A percentile compares a stretch with the other conserved stretches of the same genome.
Evolutionary conservation across 2,113 vertebrate species (phyloP).

Genomic region (Ophiodon elongatus): DNA sequence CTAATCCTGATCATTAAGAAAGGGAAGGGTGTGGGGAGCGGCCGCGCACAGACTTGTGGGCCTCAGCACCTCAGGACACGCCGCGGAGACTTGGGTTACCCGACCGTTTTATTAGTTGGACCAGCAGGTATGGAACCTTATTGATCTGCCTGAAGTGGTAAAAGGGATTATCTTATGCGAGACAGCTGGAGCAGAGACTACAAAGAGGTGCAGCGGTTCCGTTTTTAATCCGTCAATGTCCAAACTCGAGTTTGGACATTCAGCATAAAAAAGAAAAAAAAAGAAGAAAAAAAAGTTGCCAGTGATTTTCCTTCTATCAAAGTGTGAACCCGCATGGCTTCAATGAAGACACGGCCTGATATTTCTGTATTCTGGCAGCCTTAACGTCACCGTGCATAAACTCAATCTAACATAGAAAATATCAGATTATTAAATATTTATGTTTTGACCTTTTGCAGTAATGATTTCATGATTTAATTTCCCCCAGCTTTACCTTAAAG

Average conservation of each 20-base stretch:
- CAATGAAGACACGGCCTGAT: constrained; percentile 55
- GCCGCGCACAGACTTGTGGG: constrained; percentile 59
- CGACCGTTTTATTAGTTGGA: constrained; percentile 72
- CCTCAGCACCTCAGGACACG: constrained; percentile 72
- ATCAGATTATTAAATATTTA: constrained; percentile 85
- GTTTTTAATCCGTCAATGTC: constrained; percentile 40
- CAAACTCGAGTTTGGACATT: constrained; percentile 43
- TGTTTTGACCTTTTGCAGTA: constrained; percentile 79
- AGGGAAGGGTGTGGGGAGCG: constrained; percentile 75
- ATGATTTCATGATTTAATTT: constrained; percentile 83
- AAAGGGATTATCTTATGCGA: constrained; percentile 73
- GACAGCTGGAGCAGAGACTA: constrained; percentile 64
- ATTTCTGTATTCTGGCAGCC: constrained; percentile 39
- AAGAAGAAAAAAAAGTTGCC: background rate
- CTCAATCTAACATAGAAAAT: constrained; percentile 74
- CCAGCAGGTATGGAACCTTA: constrained; percentile 72
- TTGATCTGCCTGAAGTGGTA: constrained; percentile 77
- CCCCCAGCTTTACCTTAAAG: constrained; percentile 76
- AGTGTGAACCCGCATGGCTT: constrained; percentile 19
- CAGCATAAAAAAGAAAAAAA: constrained; percentile 30
- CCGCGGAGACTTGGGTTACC: constrained; percentile 74
- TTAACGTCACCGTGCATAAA: constrained; percentile 61
- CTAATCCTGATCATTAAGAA: constrained; percentile 86
- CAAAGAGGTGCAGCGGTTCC: constrained; percentile 45
- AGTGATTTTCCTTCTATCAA: constrained; percentile 5